Base-by-base conservation (phyloP, 2,797 vertebrate species). In the Orestias chungarensis region DNA sequence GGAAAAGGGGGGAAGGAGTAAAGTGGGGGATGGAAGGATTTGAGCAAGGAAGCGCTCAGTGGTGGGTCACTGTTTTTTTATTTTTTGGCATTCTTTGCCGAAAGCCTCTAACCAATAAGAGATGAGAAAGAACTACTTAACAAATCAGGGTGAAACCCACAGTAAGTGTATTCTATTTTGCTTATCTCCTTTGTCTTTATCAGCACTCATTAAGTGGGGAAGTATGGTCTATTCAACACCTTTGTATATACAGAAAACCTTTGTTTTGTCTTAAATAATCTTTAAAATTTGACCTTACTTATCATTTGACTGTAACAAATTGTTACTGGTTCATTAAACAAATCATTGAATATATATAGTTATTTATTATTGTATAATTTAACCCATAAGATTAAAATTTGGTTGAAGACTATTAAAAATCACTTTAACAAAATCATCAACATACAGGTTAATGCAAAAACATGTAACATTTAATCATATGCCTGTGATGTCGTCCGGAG, bases 151-250 rank as follows among this genome's bases (percentile, higher is more conserved):
- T 66, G 74, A 87, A 89, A 86, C 64, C 67, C 74, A 66, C 70
- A 74, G 66, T 57, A 64, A 81, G 80, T 75, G 74, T 82, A 90
- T 86, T 87, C 73, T 81, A 87, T 72, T 90, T 93, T 84, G 84
- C 77, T 90, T 92, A 90, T 93, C 90, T 89, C 68, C 73, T 82
- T 81, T 76, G 69, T 76, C 78, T 88, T 84, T 82, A 88, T 91
- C 90, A 85, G 82, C 80, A 82, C 84, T 86, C 82, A 92, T 89
- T 88, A 88, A 78, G 78, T 79, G 81, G 76, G 87, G 87, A 89
- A 91, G 88, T 80, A 76, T 42, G 66, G 59, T 79, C 84, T 52
- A 66, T 75, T 83, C 70, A 67, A 38, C 52, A 73, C 84, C 75
- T 86, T 86, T 88, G 78, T 75, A 76, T 71, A 64, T 76, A 83